These are phyloP conservation scores for Rhyacichthys aspro DNA, from an alignment of 2,797 vertebrate species.

Conservation along the genomic window DNA sequence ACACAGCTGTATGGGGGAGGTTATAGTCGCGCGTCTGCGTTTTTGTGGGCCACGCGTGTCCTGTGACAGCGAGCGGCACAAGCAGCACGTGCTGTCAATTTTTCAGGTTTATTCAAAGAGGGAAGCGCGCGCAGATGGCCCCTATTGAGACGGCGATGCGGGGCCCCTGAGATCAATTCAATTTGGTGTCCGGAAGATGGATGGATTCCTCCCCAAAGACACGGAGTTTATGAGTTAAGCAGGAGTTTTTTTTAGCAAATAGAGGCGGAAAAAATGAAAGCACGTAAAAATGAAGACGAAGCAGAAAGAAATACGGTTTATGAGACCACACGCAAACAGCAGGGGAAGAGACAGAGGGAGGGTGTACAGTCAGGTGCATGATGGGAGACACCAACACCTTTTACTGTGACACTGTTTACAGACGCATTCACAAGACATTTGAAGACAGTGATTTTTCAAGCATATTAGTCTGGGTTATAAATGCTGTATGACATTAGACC, in stretches of 20 bases:
- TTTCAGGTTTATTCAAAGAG: constrained; percentile 59
- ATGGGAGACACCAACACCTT: background rate
- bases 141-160: constrained; percentile 65
- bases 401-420: background rate
- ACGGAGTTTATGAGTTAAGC: constrained; percentile 75
- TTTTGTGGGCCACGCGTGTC: constrained; percentile 47
- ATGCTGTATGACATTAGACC: no score
- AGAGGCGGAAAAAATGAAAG: constrained; percentile 68
- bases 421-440: background rate
- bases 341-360: constrained; percentile 5
- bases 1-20: constrained; percentile 45
- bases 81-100: constrained; percentile 60
- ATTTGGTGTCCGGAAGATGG: constrained; percentile 79
- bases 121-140: constrained; percentile 74
- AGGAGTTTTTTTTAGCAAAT: constrained; percentile 62
- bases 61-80: constrained; percentile 28
- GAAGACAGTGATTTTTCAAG: no score
- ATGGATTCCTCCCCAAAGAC: constrained; percentile 77
- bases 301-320: constrained; percentile 64
- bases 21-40: constrained; percentile 1
- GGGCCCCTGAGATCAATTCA: constrained; percentile 70
- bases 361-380: constrained; percentile 6
- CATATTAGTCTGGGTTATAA: no score
- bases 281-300: constrained; percentile 76
- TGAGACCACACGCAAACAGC: constrained; percentile 62